Evolutionary conservation across 2,797 vertebrate genomes (phyloP).

Genomic region (Enteromius treurensis): DNA sequence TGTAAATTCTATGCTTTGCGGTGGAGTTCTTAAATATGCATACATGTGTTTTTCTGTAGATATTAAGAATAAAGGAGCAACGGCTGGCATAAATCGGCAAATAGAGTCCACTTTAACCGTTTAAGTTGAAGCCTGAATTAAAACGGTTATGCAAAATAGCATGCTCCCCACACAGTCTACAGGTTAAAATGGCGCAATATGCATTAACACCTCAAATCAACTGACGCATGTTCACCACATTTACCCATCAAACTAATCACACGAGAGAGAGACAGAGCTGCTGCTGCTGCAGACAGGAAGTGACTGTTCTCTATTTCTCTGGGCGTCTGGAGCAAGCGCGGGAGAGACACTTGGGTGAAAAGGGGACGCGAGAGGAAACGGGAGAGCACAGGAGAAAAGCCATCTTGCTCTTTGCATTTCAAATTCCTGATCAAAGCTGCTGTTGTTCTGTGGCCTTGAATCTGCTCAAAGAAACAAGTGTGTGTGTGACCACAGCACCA

Average conservation of each 20-base stretch:
- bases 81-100: not conserved
- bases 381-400: constrained; percentile 35
- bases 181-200: too few relatives aligned
- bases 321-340: not conserved
- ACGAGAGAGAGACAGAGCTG: not conserved
- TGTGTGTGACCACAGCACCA: not conserved
- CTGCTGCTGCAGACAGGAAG: not conserved
- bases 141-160: too few relatives aligned
- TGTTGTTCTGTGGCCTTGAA: constrained; percentile 65
- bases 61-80: not conserved
- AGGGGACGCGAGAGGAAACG: constrained; percentile 7
- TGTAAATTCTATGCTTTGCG: constrained; percentile 2
- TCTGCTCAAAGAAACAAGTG: constrained; percentile 19
- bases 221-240: not conserved
- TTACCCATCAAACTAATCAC: not conserved
- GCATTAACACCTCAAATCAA: not conserved
- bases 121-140: too few relatives aligned
- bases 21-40: not conserved
- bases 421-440: constrained; percentile 77
- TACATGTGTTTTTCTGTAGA: not conserved
- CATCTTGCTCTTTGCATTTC: constrained; percentile 78
- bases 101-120: not conserved
- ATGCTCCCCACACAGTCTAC: too few relatives aligned
- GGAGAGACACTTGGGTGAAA: not conserved
- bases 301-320: not conserved